phyloP scores from a whole-genome alignment of 2,797 vertebrate genomes.

The Sternotherus odoratus region DNA sequence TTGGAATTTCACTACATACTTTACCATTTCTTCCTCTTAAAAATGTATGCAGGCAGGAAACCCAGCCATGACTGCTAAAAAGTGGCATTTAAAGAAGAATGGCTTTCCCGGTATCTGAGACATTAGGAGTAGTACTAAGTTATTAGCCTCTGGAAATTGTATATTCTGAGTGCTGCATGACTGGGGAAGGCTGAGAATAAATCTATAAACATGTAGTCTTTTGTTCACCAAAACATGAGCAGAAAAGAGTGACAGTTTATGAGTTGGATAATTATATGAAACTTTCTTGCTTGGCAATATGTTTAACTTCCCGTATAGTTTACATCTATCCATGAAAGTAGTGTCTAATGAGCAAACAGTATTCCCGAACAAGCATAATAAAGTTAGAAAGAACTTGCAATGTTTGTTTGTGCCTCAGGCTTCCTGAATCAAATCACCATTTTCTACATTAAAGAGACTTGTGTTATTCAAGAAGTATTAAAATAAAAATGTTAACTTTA shows the following conservation, averaged over 20 bases:
- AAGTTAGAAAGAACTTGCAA: background rate
- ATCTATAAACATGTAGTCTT: background rate
- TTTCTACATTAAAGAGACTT: background rate
- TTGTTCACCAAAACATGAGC: background rate
- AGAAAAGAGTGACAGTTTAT: background rate
- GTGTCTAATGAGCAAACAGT: conserved; percentile 9
- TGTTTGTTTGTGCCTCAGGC: background rate
- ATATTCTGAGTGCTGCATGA: background rate
- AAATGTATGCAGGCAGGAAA: background rate
- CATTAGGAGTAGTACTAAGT: background rate
- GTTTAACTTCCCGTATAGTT: conserved; percentile 11
- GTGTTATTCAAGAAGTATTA: background rate
- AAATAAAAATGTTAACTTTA: background rate
- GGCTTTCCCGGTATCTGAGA: background rate
- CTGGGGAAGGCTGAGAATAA: background rate
- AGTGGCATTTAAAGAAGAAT: background rate
- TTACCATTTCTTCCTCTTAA: background rate
- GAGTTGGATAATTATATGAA: background rate
- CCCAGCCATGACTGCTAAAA: fast-evolving
- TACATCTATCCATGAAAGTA: background rate
- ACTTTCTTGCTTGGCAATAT: background rate
- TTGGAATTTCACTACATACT: background rate
- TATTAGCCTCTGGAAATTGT: background rate
- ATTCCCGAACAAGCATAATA: background rate
- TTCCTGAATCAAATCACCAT: conserved; percentile 26